phyloP scores from a whole-genome alignment of 2,113 vertebrate genomes.

The Microtus pennsylvanicus region DNA sequence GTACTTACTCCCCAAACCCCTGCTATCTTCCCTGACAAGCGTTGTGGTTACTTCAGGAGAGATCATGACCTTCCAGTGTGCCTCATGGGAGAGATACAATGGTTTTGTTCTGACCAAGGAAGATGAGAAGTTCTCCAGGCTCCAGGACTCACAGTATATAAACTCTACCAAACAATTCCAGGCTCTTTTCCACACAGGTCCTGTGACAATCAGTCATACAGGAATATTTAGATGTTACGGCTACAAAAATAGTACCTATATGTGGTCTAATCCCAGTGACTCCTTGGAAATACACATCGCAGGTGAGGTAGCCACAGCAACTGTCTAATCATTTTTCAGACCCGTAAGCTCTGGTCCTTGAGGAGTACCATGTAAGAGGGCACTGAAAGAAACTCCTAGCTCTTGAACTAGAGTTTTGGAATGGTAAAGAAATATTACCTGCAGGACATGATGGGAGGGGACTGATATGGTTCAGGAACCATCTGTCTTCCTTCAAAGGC shows the following conservation, averaged over 20 bases:
- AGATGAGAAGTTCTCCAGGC: background rate
- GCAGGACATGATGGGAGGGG: background rate
- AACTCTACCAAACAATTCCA: fast-evolving
- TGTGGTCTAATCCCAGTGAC: background rate
- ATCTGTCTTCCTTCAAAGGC: background rate
- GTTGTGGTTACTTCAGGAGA: background rate
- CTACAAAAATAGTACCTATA: fast-evolving
- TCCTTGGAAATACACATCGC: background rate
- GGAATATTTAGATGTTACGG: background rate
- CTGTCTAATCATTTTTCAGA: background rate
- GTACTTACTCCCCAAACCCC: background rate
- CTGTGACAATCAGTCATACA: fast-evolving
- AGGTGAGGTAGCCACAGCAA: background rate
- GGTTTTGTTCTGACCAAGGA: background rate
- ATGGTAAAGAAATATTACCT: background rate
- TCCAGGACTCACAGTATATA: background rate
- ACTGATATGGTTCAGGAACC: background rate
- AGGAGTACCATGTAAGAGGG: background rate
- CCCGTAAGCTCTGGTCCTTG: background rate
- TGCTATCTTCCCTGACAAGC: background rate
- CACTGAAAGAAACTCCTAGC: no score
- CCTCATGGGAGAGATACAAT: fast-evolving
- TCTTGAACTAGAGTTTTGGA: background rate
- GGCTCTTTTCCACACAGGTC: background rate
- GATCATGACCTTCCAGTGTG: background rate